Conservation (phyloP, 2,113 vertebrate species). For the Atrichornis clamosus region DNA sequence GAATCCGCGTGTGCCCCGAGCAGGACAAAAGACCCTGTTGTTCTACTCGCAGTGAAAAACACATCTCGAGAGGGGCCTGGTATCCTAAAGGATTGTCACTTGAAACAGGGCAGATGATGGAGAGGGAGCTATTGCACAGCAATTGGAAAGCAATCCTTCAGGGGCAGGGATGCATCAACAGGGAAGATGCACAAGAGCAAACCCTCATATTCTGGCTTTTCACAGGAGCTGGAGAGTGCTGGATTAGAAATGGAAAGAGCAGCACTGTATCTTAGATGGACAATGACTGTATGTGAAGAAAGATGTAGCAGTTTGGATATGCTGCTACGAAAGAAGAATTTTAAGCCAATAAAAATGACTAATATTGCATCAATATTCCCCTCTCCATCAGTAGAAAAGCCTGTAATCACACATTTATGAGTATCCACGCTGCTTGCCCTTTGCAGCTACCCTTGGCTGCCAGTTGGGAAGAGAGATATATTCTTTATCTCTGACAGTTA, state of each 20-base stretch:
- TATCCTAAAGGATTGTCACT: not conserved
- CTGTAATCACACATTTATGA: slow-evolving; percentile 55
- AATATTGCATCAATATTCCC: slow-evolving; percentile 49
- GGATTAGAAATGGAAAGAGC: not conserved
- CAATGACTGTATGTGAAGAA: not conserved
- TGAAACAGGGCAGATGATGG: not conserved
- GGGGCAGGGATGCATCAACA: not conserved
- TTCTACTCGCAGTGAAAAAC: not conserved
- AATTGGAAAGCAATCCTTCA: not conserved
- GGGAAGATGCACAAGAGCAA: not conserved
- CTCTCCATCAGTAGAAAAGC: slow-evolving; percentile 37
- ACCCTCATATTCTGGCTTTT: not conserved
- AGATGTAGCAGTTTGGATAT: slow-evolving; percentile 41
- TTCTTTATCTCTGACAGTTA: slow-evolving; percentile 56
- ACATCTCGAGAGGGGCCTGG: rapidly evolving
- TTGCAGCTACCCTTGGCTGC: slow-evolving; percentile 53
- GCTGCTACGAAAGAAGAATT: slow-evolving; percentile 20
- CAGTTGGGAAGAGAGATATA: slow-evolving; percentile 36
- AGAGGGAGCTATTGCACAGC: not conserved
- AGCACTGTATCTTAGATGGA: not conserved
- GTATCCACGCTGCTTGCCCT: slow-evolving; percentile 41
- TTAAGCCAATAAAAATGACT: slow-evolving; percentile 57
- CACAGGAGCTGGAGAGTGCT: not conserved
- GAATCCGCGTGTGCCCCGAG: rapidly evolving
- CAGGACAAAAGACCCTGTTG: not conserved